A percentile compares a stretch with the other conserved stretches of the same genome.
phyloP scores from a whole-genome alignment of 2,113 vertebrate species.

The Herpailurus yagouaroundi region DNA sequence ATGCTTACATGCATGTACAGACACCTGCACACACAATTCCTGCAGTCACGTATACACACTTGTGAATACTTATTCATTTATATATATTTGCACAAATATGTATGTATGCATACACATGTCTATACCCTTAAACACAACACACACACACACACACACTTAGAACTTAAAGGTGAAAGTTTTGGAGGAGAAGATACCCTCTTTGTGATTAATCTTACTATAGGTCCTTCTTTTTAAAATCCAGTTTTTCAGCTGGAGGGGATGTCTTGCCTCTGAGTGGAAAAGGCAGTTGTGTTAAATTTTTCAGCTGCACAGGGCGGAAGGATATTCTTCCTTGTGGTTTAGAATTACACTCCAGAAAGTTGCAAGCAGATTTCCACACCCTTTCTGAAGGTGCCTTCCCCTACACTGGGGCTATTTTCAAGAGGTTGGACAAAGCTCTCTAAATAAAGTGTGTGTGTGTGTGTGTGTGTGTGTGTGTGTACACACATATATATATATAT shows the following conservation, averaged over 20 bases:
- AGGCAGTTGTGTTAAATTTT: slow-evolving; percentile 71
- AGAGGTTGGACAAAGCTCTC: neutral
- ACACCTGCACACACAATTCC: neutral
- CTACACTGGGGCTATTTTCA: neutral
- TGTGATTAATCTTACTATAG: neutral
- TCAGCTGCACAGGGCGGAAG: slow-evolving; percentile 76
- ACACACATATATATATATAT: neutral
- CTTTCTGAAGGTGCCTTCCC: neutral
- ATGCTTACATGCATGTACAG: neutral
- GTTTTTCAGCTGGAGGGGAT: neutral
- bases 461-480: too few relatives aligned
- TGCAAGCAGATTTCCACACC: slow-evolving; percentile 65
- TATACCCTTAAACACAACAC: neutral
- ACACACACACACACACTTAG: neutral
- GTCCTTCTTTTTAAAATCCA: neutral
- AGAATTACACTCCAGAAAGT: slow-evolving; percentile 64
- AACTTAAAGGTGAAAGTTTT: slow-evolving; percentile 46
- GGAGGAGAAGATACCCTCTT: slow-evolving; percentile 29
- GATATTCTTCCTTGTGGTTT: slow-evolving; percentile 76
- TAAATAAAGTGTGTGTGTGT: neutral
- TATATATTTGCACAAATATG: neutral
- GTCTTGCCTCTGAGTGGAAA: slow-evolving; percentile 18
- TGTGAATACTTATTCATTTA: neutral
- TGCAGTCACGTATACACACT: neutral
- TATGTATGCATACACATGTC: neutral